Conservation (phyloP, 2,888 invertebrate species). For the Dusona sp. region DNA sequence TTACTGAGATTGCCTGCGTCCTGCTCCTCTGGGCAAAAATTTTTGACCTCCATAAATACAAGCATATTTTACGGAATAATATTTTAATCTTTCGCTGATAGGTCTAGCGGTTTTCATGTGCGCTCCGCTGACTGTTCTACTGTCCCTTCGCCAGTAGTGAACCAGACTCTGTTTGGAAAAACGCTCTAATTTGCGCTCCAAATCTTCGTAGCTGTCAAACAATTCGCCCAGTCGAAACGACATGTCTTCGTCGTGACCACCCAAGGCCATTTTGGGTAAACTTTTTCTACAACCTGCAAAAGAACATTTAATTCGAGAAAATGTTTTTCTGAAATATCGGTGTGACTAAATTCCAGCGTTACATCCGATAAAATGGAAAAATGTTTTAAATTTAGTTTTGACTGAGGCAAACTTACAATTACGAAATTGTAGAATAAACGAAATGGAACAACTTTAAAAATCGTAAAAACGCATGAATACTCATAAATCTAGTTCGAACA, state of each 20-base stretch:
- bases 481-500: neutral
- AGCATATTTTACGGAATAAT: slow-evolving; percentile 84
- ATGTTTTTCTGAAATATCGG: neutral
- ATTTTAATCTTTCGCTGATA: slow-evolving; percentile 82
- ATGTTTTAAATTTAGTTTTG: neutral
- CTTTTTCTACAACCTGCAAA: neutral
- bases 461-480: neutral
- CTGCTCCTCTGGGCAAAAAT: slow-evolving; percentile 83
- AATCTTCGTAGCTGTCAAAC: slow-evolving; percentile 84
- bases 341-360: neutral
- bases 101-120: slow-evolving; percentile 84
- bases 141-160: slow-evolving; percentile 85
- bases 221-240: slow-evolving; percentile 84
- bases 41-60: slow-evolving; percentile 85
- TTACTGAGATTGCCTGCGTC: slow-evolving; percentile 83
- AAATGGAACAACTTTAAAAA: neutral
- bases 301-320: neutral
- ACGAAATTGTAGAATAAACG: neutral
- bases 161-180: slow-evolving; percentile 84
- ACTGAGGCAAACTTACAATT: neutral
- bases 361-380: too few species aligned
- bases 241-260: slow-evolving; percentile 75
- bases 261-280: slow-evolving; percentile 74
- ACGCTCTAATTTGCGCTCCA: slow-evolving; percentile 81
- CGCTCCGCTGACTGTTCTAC: slow-evolving; percentile 84